Percentiles rank a stretch among this genome's conserved stretches.
Evolutionary conservation across 1,140 invertebrate genomes (phyloP).

Genomic region (Steinernema feltiae): DNA sequence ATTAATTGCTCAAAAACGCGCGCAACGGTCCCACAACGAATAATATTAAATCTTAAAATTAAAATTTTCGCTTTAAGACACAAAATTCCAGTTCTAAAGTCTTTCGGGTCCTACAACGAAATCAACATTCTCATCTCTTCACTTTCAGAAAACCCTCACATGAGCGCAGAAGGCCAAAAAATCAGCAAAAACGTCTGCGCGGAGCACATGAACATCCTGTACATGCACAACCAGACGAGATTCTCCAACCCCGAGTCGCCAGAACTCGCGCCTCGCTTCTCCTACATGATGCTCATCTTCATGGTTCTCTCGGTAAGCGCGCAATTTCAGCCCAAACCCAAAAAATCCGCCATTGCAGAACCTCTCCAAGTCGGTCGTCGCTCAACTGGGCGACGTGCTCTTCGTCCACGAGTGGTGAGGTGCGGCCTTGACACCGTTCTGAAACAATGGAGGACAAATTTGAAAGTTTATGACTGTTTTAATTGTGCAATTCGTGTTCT

Average conservation of each 20-base stretch:
- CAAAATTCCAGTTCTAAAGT: no score
- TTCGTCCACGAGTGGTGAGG: neutral
- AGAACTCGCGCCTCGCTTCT: neutral
- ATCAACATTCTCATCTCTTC: neutral
- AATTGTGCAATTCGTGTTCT: no score
- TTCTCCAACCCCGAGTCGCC: neutral
- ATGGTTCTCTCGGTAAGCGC: neutral
- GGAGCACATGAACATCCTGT: constrained; percentile 6
- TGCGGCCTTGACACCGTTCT: neutral
- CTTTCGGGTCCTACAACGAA: no score
- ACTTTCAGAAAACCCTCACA: neutral
- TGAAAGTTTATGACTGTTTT: no score
- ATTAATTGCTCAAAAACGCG: no score
- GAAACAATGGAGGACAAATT: no score
- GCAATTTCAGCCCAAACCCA: neutral
- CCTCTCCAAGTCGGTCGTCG: neutral
- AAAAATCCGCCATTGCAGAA: neutral
- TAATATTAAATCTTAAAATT: no score
- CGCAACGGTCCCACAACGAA: no score
- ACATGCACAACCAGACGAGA: neutral
- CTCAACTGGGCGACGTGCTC: neutral
- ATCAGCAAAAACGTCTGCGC: neutral
- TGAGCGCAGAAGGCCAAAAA: neutral
- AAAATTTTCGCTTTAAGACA: no score
- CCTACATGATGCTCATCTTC: constrained; percentile 9